phyloP scores from a whole-genome alignment of 1,140 invertebrate genomes.

The Arion vulgaris region DNA sequence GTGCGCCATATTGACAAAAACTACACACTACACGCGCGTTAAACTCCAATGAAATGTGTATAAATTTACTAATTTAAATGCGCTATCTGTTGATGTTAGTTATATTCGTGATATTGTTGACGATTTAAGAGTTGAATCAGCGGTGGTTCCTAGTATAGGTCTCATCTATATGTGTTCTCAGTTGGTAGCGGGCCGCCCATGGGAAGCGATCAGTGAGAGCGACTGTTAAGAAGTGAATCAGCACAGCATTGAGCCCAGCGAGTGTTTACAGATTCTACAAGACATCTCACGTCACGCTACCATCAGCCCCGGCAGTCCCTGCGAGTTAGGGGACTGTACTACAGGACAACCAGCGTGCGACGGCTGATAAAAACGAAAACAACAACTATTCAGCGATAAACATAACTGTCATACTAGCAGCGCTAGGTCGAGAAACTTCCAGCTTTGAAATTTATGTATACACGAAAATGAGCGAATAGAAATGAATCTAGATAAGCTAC shows the following conservation, averaged over 20 bases:
- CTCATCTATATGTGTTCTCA: neutral
- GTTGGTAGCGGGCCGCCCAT: neutral
- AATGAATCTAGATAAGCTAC: neutral
- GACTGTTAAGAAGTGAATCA: neutral
- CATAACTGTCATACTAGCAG: neutral
- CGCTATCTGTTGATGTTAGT: neutral
- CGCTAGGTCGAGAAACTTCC: neutral
- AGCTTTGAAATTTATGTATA: neutral
- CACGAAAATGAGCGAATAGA: neutral
- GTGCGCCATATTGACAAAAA: neutral
- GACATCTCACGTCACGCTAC: neutral
- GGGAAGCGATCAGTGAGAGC: neutral
- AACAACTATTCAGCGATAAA: conserved; percentile 13
- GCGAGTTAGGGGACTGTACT: conserved; percentile 6
- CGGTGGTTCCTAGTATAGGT: neutral
- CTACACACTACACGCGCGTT: conserved; percentile 1
- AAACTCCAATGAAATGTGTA: neutral
- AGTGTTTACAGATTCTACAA: conserved; percentile 2
- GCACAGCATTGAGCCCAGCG: neutral
- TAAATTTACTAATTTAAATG: too few species aligned
- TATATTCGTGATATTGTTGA: neutral
- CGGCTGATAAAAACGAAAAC: conserved; percentile 3
- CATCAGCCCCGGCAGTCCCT: conserved; percentile 2
- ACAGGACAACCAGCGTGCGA: conserved; percentile 1
- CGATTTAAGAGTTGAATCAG: neutral